Percentiles rank a stretch among this genome's conserved stretches.
These are phyloP conservation scores for Brachypteracias leptosomus DNA, from an alignment of 2,113 vertebrate genomes.

Conservation along the genomic window DNA sequence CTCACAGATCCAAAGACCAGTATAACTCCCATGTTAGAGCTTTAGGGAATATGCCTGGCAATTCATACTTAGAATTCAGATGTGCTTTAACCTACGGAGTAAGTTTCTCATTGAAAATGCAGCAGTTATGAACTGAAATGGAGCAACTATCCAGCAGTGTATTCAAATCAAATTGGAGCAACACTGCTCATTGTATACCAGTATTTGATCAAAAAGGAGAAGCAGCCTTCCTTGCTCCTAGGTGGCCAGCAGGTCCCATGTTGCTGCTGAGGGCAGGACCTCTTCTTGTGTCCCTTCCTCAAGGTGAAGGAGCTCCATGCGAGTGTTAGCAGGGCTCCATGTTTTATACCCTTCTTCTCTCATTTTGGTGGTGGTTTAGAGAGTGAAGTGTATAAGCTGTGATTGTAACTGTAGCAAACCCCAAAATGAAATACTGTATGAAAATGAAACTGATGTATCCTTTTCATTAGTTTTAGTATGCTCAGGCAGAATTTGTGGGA, in stretches of 20 bases:
- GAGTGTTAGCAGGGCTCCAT: not conserved
- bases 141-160: not conserved
- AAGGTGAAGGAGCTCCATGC: not conserved
- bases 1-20: not conserved
- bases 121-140: not conserved
- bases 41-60: not conserved
- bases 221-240: not conserved
- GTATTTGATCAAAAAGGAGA: not conserved
- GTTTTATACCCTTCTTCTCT: not conserved
- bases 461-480: slow-evolving; percentile 51
- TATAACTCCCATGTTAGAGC: not conserved
- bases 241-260: not conserved
- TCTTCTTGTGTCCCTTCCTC: not conserved
- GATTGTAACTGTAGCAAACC: not conserved
- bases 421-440: slow-evolving; percentile 13
- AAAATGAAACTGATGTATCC: slow-evolving; percentile 36
- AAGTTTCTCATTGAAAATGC: not conserved
- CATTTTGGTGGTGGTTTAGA: not conserved
- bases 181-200: not conserved
- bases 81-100: not conserved
- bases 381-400: not conserved
- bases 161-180: not conserved
- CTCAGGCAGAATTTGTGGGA: slow-evolving; percentile 44
- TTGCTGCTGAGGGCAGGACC: not conserved
- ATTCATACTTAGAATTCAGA: not conserved